Conservation (phyloP, 2,113 vertebrate species). For the Daubentonia madagascariensis region DNA sequence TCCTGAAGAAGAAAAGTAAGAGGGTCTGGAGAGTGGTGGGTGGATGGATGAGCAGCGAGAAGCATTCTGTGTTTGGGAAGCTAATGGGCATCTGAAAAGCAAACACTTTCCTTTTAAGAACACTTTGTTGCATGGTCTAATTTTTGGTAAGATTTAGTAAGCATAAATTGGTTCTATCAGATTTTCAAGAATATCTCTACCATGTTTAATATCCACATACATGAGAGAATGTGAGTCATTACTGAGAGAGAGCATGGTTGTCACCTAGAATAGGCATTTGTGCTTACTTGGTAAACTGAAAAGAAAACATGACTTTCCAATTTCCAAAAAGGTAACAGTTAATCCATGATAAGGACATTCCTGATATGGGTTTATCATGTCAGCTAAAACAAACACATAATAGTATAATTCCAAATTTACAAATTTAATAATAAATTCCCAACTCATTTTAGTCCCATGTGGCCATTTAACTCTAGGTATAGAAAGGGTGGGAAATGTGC, state of each 20-base stretch:
- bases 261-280: not conserved
- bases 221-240: not conserved
- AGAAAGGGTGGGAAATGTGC: not conserved
- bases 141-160: not conserved
- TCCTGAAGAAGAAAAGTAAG: constrained; percentile 86
- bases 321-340: not conserved
- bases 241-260: not conserved
- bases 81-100: not conserved
- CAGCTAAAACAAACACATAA: not conserved
- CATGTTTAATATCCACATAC: not conserved
- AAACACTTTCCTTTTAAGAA: not conserved
- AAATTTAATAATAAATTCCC: not conserved
- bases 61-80: not conserved
- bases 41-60: not conserved
- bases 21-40: not conserved
- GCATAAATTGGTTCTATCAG: not conserved
- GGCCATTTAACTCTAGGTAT: not conserved
- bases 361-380: not conserved
- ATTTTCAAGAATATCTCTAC: not conserved
- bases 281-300: not conserved
- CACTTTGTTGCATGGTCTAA: not conserved
- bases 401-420: not conserved
- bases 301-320: not conserved
- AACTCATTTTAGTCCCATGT: not conserved
- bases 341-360: not conserved